phyloP scores from a whole-genome alignment of 2,797 vertebrate species.

The Sparidentex hasta region DNA sequence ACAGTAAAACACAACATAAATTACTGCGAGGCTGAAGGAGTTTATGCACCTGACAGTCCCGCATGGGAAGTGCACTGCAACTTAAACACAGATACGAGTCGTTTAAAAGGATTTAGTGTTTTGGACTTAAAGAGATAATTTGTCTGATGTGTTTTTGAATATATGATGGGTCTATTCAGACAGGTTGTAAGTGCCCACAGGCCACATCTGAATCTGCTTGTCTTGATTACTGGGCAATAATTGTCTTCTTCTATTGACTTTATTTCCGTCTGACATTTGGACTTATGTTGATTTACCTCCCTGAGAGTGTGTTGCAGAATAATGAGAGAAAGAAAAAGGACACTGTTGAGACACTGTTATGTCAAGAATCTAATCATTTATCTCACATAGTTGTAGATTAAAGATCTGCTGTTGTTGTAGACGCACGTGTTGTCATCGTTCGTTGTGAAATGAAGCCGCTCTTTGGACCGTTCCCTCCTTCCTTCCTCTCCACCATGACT shows the following conservation, averaged over 20 bases:
- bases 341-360: too few species aligned
- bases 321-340: too few species aligned
- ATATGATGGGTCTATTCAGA: not conserved
- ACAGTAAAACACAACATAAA: conserved; percentile 53
- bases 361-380: too few species aligned
- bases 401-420: too few species aligned
- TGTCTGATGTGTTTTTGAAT: too few species aligned
- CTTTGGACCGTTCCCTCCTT: too few species aligned
- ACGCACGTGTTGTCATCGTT: too few species aligned
- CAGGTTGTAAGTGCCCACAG: not conserved
- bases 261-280: not conserved
- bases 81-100: not conserved
- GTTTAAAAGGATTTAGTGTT: not conserved
- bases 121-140: not conserved
- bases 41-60: conserved; percentile 31
- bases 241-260: not conserved
- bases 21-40: conserved; percentile 35
- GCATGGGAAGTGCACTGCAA: not conserved
- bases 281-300: not conserved
- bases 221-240: not conserved
- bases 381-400: too few species aligned
- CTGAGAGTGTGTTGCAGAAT: not conserved
- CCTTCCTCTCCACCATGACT: too few species aligned
- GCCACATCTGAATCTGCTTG: not conserved
- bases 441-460: too few species aligned